Evolutionary conservation across 2,888 invertebrate species (phyloP).

Genomic region (Scaptomyza parva): DNA sequence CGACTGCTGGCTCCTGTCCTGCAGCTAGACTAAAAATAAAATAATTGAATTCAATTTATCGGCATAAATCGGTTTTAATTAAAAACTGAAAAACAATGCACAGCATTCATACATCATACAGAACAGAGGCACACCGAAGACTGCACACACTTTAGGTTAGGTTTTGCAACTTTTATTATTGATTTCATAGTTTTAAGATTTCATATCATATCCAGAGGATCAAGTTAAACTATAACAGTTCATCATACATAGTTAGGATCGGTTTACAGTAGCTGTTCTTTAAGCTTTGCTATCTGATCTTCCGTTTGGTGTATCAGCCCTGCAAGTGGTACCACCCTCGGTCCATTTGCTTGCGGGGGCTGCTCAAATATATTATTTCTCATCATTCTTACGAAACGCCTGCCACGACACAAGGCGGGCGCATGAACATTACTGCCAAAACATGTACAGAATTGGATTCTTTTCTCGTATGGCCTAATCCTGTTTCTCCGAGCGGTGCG

Average conservation of each 20-base stretch:
- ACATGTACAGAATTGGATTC: neutral
- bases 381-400: neutral
- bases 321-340: conserved; percentile 1
- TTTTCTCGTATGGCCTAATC: neutral
- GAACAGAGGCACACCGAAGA: neutral
- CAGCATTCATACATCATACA: neutral
- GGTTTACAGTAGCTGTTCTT: neutral
- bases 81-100: conserved; percentile 47
- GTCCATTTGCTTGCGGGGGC: too few relatives aligned
- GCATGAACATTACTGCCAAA: neutral
- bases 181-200: too few relatives aligned
- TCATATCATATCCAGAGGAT: too few relatives aligned
- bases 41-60: conserved; percentile 72
- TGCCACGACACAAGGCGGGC: neutral
- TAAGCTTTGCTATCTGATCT: neutral
- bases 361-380: neutral
- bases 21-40: conserved; percentile 32
- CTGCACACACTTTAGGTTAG: neutral
- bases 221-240: neutral
- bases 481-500: neutral
- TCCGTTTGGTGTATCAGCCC: conserved; percentile 3
- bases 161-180: too few relatives aligned
- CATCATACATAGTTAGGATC: too few relatives aligned
- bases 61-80: conserved; percentile 71
- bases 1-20: conserved; percentile 5